Base-by-base conservation (phyloP, 1,140 invertebrate genomes). In the Trinorchestia longiramus region DNA sequence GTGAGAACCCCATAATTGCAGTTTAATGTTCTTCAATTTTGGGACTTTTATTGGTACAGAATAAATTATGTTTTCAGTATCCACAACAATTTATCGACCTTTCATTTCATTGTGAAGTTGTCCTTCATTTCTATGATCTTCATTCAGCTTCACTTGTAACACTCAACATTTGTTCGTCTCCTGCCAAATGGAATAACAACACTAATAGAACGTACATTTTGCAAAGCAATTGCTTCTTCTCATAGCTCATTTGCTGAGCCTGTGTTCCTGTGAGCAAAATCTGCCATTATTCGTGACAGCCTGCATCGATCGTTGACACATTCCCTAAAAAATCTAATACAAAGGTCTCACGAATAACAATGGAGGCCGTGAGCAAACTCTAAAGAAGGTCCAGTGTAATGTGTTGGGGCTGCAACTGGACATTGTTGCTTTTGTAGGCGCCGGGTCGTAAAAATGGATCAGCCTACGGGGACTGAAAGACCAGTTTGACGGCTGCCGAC, bases 321-420 rank as follows among this genome's bases (percentile, higher is more conserved):
- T 94, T 94, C 92, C 92, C 43, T 94, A 94, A 94, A 94, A 94
- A 94, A 94, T 94, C 36, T 94, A 43, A 0, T 40, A 94, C 92
- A 94, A 94, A 94, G 92, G 92, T 47, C 43, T 94, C 43, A 94
- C 92, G 92, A 94, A 94, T 94, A 94, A 94, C 92, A 94, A 94
- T 45, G 92, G 44, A 47, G 43, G 92, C 44, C 92, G 44, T 94
- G 92, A 94, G 92, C 92, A 94, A 94, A 94, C 44, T 45, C 41
- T 94, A 47, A 94, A 47, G 92, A 94, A 44, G 92, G 44, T 94
- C 92, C 92, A 45, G 92, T 43, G 11, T 94, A 94, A 94, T 94
- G 92, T 94, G 43, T n/a, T 40, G 92, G 92, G 43, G 44, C 92
- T 94, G 92, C 92, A 94, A 94, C 92, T 94, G 92, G 92, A 94